Conservation (phyloP, 1,140 invertebrate genomes). For the Formica exsecta region DNA sequence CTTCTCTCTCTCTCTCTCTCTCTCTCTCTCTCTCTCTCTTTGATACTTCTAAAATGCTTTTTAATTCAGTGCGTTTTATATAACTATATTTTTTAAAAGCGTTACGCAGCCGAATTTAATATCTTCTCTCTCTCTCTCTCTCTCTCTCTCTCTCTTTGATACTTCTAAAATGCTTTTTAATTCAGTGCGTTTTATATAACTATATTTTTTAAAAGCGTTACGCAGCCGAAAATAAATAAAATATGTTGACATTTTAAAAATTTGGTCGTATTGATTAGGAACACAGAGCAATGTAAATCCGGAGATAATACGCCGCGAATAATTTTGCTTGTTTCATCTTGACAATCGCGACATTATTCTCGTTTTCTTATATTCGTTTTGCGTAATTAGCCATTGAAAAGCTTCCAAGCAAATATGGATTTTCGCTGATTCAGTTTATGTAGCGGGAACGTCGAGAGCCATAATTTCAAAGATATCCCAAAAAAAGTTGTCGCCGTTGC, state of each 20-base stretch:
- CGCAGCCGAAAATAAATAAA: background rate
- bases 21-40: background rate
- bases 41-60: background rate
- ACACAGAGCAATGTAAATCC: background rate
- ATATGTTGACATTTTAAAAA: background rate
- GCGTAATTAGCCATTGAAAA: conserved; percentile 20
- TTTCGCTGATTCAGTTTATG: conserved; percentile 1
- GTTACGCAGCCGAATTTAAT: background rate
- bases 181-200: background rate
- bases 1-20: background rate
- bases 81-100: background rate
- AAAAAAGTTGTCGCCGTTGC: conserved; percentile 15
- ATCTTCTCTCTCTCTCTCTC: background rate
- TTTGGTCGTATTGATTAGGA: background rate
- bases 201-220: background rate
- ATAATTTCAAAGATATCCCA: background rate
- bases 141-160: background rate
- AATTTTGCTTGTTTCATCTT: background rate
- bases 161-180: background rate
- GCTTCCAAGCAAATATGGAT: conserved; percentile 12
- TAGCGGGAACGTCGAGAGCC: background rate
- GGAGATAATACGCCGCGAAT: background rate
- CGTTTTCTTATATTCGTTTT: background rate
- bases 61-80: background rate
- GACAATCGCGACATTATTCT: background rate